Conservation (phyloP, 30 jellyfish, hydroid and myxozoan genomes). For the Morbakka virulenta region DNA sequence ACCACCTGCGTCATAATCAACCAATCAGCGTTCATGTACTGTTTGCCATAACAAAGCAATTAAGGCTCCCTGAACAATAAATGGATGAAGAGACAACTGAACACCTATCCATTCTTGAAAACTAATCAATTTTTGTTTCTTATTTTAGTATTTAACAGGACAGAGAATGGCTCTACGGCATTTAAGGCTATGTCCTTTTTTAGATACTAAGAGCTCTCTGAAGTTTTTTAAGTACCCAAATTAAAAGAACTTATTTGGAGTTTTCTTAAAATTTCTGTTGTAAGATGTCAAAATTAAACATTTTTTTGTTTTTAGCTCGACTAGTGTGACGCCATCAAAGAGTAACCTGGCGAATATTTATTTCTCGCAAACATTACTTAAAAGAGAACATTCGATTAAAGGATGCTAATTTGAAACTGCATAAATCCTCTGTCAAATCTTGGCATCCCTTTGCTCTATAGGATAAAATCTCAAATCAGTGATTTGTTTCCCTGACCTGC, state of each 20-base stretch:
- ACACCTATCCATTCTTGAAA: slow-evolving; percentile 12
- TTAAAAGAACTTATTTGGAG: too few relatives aligned
- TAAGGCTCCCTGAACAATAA: slow-evolving; percentile 61
- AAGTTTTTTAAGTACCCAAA: not conserved
- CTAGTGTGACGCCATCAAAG: not conserved
- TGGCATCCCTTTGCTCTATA: not conserved
- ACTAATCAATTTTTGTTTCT: slow-evolving; percentile 51
- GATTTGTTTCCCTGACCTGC: not conserved
- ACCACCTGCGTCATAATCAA: slow-evolving; percentile 83
- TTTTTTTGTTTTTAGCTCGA: too few relatives aligned
- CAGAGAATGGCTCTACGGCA: too few relatives aligned
- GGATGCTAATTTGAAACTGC: not conserved
- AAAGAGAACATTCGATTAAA: not conserved
- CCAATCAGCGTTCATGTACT: slow-evolving; percentile 75
- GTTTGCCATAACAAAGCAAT: slow-evolving; percentile 94
- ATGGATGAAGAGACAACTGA: slow-evolving; percentile 55
- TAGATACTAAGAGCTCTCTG: not conserved
- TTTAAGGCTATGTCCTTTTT: too few relatives aligned
- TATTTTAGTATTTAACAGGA: too few relatives aligned
- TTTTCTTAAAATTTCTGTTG: too few relatives aligned
- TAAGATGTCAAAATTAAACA: too few relatives aligned
- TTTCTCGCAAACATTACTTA: not conserved
- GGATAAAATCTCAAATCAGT: too few relatives aligned
- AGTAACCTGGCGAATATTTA: not conserved
- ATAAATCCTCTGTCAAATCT: not conserved